Evolutionary conservation across 2,797 vertebrate genomes (phyloP), one percentile per base, ranked within the genome.

Genomic region (Gymnoscopelus braueri): DNA sequence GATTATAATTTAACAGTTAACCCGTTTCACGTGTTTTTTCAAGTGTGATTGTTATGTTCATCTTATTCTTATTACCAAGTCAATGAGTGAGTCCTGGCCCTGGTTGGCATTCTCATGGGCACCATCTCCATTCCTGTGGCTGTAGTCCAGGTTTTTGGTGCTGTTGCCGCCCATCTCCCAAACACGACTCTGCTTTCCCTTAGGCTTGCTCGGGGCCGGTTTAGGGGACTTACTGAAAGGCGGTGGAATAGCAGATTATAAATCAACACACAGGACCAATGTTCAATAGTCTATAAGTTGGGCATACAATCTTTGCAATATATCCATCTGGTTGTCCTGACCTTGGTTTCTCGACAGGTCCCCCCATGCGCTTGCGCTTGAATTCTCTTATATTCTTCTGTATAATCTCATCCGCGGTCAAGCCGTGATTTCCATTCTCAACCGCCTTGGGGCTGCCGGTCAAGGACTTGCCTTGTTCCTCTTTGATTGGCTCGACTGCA

Each of bases 131-230:
- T 95, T 93, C 0, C 89, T 91, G 48, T 90, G 74, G 19, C 97
- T 99, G 79, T 97, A 98, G 89, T 99, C 98, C 29, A 99, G 92
- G 2, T 94, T 84, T 91, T 95, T 95, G 84, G 92, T 84, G 81
- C 91, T 95, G 75, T 63, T 92, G 19, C 95, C 95, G 53, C 92
- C 91, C 67, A 92, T 92, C 12, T 85, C 91, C 98, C 97, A 99
- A 52, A 97, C 94, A 3, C 96, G 94, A 59, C 91, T 96, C 63
- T 92, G 93, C 88, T 98, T 99, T 76, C 92, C 95, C 75, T 92
- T 95, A 35, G 94, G 94, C 65, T 96, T 93, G 9, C 39, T 29
- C 95, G 95, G 0, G 95, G 96, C 87, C 39, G 39, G 39, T 44
- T 98, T 99, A 0, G 93, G 93, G 62, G 98, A 98, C 81, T 95